Evolutionary conservation across 2,888 invertebrate species (phyloP).

Genomic region (Marronus borbonicus): DNA sequence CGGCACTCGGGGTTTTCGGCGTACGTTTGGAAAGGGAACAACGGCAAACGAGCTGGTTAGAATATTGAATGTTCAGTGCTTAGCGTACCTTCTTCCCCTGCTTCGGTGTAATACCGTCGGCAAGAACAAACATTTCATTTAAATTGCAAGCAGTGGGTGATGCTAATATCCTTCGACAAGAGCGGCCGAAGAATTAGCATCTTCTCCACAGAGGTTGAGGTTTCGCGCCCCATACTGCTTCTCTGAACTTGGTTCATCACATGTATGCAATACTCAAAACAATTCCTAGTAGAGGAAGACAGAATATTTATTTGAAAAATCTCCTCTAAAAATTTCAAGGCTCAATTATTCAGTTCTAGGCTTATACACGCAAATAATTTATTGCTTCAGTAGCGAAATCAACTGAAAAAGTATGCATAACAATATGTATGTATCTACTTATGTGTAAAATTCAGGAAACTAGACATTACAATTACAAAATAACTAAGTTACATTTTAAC

Average conservation of each 20-base stretch:
- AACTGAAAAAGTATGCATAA: too few relatives aligned
- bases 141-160: conserved; percentile 55
- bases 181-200: conserved; percentile 43
- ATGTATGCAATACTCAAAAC: too few relatives aligned
- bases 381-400: too few relatives aligned
- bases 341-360: too few relatives aligned
- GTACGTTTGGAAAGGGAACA: conserved; percentile 1
- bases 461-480: too few relatives aligned
- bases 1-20: conserved; percentile 1
- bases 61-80: conserved; percentile 52
- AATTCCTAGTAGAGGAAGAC: too few relatives aligned
- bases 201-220: conserved; percentile 25
- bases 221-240: not conserved
- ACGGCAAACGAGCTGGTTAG: conserved; percentile 29
- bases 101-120: conserved; percentile 51
- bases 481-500: too few relatives aligned
- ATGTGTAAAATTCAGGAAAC: too few relatives aligned
- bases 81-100: conserved; percentile 19
- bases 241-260: not conserved
- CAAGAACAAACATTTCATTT: conserved; percentile 56
- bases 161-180: conserved; percentile 45
- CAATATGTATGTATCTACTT: too few relatives aligned
- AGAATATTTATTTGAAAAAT: too few relatives aligned
- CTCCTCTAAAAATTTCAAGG: too few relatives aligned
- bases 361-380: too few relatives aligned